A percentile compares a stretch with the other conserved stretches of the same genome.
Conservation (phyloP, 2,797 vertebrate species). For the Phoxinus dragarum region DNA sequence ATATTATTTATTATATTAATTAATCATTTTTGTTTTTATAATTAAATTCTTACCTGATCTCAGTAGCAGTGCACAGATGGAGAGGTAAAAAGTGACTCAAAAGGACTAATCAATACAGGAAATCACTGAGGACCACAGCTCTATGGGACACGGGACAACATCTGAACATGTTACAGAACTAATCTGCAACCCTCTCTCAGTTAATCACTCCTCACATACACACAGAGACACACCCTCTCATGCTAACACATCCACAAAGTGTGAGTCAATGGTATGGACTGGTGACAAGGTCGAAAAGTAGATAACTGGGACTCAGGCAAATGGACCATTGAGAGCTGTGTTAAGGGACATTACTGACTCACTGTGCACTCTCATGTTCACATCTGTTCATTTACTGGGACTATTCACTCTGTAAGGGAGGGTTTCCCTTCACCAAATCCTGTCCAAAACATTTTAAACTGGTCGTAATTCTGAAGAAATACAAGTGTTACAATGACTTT, state of each 20-base stretch:
- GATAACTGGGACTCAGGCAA: constrained; percentile 65
- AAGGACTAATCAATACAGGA: constrained; percentile 55
- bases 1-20: too few species aligned
- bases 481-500: not conserved
- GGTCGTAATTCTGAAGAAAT: not conserved
- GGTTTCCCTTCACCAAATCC: not conserved
- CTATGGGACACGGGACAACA: constrained; percentile 24
- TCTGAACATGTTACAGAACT: constrained; percentile 26
- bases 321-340: constrained; percentile 66
- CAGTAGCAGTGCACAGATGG: constrained; percentile 32
- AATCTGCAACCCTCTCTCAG: constrained; percentile 28
- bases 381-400: constrained; percentile 11
- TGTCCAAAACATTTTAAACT: not conserved
- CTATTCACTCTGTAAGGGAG: not conserved
- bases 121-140: constrained; percentile 22
- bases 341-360: constrained; percentile 54
- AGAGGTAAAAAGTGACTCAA: constrained; percentile 38
- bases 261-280: constrained; percentile 59
- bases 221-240: constrained; percentile 30
- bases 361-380: constrained; percentile 29
- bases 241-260: constrained; percentile 22
- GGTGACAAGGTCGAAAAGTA: constrained; percentile 69
- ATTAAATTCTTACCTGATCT: constrained; percentile 51
- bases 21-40: not conserved
- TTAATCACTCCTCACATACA: constrained; percentile 25